phyloP scores from a whole-genome alignment of 2,113 vertebrate species.

The Balaenoptera acutorostrata region DNA sequence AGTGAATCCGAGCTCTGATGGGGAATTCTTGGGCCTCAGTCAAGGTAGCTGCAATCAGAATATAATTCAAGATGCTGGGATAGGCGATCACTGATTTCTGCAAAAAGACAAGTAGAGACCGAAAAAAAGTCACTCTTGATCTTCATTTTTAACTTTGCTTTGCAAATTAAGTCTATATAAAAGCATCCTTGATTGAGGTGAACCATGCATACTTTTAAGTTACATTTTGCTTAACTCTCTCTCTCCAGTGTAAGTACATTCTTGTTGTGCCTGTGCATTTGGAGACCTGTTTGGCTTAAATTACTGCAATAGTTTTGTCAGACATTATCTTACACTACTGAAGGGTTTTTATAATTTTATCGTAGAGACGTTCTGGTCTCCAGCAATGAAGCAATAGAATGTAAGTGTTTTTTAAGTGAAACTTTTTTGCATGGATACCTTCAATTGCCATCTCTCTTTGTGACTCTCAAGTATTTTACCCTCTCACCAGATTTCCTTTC shows the following conservation, averaged over 20 bases:
- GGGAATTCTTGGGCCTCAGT: conserved; percentile 60
- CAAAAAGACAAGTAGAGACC: conserved; percentile 63
- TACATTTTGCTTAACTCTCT: conserved; percentile 22
- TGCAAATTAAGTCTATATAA: conserved; percentile 69
- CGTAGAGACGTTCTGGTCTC: not conserved
- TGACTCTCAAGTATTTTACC: not conserved
- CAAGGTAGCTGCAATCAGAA: conserved; percentile 71
- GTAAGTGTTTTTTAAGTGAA: not conserved
- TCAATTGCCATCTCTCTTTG: not conserved
- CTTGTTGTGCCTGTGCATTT: conserved; percentile 3
- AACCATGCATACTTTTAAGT: conserved; percentile 59
- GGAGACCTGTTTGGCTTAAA: conserved; percentile 47
- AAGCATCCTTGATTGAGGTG: conserved; percentile 65
- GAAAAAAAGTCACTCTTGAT: conserved; percentile 55
- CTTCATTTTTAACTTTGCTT: conserved; percentile 71
- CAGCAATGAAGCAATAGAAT: conserved; percentile 6
- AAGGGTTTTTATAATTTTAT: conserved; percentile 33
- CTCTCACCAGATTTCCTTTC: not conserved
- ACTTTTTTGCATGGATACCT: not conserved
- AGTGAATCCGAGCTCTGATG: conserved; percentile 59
- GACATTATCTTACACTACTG: not conserved
- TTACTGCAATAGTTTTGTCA: conserved; percentile 50
- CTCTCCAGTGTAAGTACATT: conserved; percentile 36
- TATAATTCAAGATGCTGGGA: conserved; percentile 65
- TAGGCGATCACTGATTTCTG: conserved; percentile 72